Evolutionary conservation across 2,888 invertebrate species (phyloP).

Genomic region (Crossocerus cetratus): DNA sequence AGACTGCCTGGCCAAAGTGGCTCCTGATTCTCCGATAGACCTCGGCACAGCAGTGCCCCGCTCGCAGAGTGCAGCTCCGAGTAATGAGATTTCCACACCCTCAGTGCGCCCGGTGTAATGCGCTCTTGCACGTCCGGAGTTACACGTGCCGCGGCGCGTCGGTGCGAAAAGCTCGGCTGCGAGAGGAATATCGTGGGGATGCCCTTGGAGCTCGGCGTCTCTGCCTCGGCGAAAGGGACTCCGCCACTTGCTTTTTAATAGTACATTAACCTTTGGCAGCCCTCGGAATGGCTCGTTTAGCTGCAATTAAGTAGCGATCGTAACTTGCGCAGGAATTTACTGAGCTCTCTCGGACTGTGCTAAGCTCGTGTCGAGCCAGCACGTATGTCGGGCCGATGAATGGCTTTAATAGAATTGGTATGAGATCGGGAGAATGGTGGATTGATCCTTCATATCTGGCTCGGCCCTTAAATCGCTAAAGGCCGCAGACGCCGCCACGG

Average conservation of each 20-base stretch:
- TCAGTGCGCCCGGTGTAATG: no score
- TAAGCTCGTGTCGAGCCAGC: neutral
- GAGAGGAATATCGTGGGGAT: neutral
- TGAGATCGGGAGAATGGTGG: neutral
- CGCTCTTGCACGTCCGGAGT: no score
- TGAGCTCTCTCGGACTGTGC: constrained; percentile 3
- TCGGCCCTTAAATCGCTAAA: no score
- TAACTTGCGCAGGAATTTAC: constrained; percentile 30
- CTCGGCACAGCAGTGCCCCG: no score
- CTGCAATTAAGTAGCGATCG: constrained; percentile 55
- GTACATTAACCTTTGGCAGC: constrained; percentile 51
- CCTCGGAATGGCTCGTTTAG: constrained; percentile 46
- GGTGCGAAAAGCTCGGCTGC: neutral
- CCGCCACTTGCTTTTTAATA: constrained; percentile 46
- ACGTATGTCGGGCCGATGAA: neutral
- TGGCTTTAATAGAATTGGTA: neutral
- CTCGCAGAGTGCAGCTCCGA: no score
- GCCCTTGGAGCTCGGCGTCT: no score
- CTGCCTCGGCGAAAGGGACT: constrained; percentile 1
- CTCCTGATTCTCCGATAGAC: no score
- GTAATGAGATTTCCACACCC: no score
- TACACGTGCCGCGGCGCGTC: no score
- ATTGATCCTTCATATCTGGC: no score
- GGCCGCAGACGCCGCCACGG: no score
- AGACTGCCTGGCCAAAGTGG: no score